Percentiles rank a stretch among this genome's conserved stretches.
phyloP scores from a whole-genome alignment of 2,888 invertebrate genomes.

The Drosophila seclusa region DNA sequence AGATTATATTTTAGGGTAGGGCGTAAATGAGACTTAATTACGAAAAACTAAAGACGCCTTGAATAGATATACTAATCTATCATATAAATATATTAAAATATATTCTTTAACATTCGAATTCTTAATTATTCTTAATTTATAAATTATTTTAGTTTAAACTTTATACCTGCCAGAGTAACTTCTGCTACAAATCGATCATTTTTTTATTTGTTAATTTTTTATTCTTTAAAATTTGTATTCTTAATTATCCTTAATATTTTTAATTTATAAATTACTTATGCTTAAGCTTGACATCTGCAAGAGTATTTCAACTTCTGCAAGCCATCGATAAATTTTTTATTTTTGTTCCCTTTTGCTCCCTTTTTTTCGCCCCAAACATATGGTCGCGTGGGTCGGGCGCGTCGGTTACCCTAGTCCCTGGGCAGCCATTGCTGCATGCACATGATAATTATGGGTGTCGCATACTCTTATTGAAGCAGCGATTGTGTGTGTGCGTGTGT shows the following conservation, averaged over 20 bases:
- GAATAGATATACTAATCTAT: too few species aligned
- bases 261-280: neutral
- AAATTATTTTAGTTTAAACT: too few species aligned
- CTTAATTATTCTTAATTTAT: accelerated
- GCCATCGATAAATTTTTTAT: neutral
- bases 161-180: too few species aligned
- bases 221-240: too few species aligned
- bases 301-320: constrained; percentile 9
- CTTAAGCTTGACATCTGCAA: neutral
- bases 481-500: neutral
- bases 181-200: too few species aligned
- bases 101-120: neutral
- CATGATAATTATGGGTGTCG: constrained; percentile 67
- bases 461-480: constrained; percentile 39
- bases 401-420: constrained; percentile 37
- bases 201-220: neutral
- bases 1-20: neutral
- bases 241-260: neutral
- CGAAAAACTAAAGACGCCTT: neutral
- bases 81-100: too few species aligned
- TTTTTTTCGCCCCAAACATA: constrained; percentile 35
- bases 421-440: constrained; percentile 54
- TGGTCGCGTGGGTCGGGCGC: constrained; percentile 28
- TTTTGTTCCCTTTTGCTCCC: neutral
- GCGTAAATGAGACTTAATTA: neutral